A percentile compares a stretch with the other conserved stretches of the same genome.
These are phyloP conservation scores for Avahi laniger DNA, from an alignment of 2,797 vertebrate genomes.

Conservation along the genomic window DNA sequence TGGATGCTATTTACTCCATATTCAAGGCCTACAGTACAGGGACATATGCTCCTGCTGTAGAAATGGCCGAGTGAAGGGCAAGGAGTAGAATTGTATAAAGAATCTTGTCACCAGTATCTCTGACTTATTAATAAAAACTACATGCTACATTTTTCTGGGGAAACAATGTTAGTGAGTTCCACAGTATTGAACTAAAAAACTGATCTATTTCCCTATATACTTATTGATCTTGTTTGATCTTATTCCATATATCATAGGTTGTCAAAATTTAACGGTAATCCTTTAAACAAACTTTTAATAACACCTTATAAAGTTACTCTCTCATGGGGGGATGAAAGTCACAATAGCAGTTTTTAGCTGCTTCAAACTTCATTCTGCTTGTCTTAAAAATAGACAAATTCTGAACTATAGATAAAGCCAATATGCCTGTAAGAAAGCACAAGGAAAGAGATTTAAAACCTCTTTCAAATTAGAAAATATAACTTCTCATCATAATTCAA, in stretches of 20 bases:
- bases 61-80: neutral
- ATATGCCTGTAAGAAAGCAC: neutral
- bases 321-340: accelerated
- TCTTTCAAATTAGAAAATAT: neutral
- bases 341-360: neutral
- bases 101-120: neutral
- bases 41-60: accelerated
- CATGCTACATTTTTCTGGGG: neutral
- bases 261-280: neutral
- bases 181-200: neutral
- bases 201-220: neutral
- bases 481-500: neutral
- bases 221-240: neutral
- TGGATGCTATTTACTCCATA: neutral
- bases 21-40: neutral
- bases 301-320: neutral
- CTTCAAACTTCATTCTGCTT: neutral
- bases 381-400: neutral
- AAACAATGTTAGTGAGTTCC: neutral
- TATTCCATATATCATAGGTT: neutral
- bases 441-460: neutral
- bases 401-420: neutral
- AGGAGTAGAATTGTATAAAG: neutral
- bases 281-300: neutral
- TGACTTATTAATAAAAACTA: neutral